A percentile compares a stretch with the other conserved stretches of the same genome.
These are phyloP conservation scores for Pipistrellus pipistrellus DNA, from an alignment of 2,797 vertebrate species.

Conservation along the genomic window DNA sequence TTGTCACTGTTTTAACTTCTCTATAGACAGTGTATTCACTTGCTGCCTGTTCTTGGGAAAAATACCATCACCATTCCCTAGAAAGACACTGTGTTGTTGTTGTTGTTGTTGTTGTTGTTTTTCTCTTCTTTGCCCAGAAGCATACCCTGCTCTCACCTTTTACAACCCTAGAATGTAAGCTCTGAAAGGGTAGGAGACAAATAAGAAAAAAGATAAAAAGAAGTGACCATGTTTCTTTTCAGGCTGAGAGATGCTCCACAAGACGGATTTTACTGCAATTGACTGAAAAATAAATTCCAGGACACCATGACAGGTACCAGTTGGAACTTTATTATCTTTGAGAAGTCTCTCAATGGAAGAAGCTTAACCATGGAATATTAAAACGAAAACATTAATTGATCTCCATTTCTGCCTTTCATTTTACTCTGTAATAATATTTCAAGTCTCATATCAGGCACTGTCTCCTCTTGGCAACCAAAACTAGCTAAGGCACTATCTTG, in stretches of 20 bases:
- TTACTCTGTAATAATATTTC: background rate
- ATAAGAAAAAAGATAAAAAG: background rate
- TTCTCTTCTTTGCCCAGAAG: background rate
- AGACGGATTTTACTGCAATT: background rate
- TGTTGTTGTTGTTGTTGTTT: background rate
- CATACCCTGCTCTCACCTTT: background rate
- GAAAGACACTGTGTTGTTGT: background rate
- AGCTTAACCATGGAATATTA: background rate
- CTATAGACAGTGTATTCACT: background rate
- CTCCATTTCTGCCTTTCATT: background rate
- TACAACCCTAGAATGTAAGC: background rate
- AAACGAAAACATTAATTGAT: background rate
- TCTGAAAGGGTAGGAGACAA: background rate
- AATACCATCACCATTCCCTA: background rate
- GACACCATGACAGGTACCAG: background rate
- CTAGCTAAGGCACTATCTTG: background rate
- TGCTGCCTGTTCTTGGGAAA: background rate
- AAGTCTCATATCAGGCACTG: background rate
- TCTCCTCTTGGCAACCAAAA: background rate
- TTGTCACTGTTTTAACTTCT: conserved; percentile 5
- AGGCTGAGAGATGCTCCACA: background rate
- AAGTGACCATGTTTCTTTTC: background rate
- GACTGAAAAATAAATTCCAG: conserved; percentile 51
- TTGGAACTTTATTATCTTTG: background rate
- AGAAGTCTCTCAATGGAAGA: conserved; percentile 10